Evolutionary conservation across 2,888 invertebrate species (phyloP).

Genomic region (Mellilla xanthometata): DNA sequence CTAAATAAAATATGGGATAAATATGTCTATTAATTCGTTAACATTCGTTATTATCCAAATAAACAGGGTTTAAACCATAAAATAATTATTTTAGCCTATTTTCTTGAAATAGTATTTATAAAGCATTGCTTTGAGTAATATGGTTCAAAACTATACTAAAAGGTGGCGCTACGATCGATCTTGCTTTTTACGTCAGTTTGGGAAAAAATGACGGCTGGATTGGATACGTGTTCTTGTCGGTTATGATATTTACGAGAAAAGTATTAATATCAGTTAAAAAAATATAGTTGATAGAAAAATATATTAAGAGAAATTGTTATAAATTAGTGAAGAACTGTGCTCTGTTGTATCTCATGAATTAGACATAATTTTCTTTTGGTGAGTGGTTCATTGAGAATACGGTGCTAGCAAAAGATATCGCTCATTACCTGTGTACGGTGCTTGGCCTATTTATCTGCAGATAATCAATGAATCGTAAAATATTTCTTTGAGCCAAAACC

Average conservation of each 20-base stretch:
- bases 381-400: constrained; percentile 67
- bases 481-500: background rate
- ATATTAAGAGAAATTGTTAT: constrained; percentile 50
- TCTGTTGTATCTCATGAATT: constrained; percentile 70
- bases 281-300: constrained; percentile 47
- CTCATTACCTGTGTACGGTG: constrained; percentile 45
- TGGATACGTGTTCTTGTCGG: constrained; percentile 81
- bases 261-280: constrained; percentile 68
- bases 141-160: constrained; percentile 38
- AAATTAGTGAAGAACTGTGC: constrained; percentile 60
- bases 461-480: constrained; percentile 7
- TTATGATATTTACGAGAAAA: constrained; percentile 82
- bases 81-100: no score
- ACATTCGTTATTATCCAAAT: no score
- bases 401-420: constrained; percentile 60
- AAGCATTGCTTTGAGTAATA: constrained; percentile 45
- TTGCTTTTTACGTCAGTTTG: constrained; percentile 66
- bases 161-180: constrained; percentile 64
- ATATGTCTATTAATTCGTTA: no score
- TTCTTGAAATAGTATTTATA: constrained; percentile 11
- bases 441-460: constrained; percentile 27
- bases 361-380: constrained; percentile 66
- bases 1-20: constrained; percentile 42
- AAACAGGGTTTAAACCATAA: no score
- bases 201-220: constrained; percentile 80